A percentile compares a stretch with the other conserved stretches of the same genome.
phyloP scores from a whole-genome alignment of 2,113 vertebrate species.

The Athene noctua region DNA sequence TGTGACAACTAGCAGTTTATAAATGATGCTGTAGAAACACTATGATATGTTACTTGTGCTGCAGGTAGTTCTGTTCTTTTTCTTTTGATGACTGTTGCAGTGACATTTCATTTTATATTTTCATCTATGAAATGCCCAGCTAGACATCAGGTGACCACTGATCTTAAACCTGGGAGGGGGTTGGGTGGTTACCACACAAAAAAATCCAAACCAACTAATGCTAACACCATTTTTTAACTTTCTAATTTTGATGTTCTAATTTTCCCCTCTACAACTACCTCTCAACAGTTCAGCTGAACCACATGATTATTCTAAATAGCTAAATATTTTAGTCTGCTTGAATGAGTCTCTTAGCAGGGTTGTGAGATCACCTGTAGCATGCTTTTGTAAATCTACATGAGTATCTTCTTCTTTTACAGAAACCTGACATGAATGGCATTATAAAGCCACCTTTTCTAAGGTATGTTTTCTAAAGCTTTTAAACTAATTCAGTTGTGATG shows the following conservation, averaged over 20 bases:
- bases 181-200: not conserved
- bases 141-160: no score
- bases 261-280: not conserved
- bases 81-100: not conserved
- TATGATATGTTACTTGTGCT: no score
- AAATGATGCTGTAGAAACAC: not conserved
- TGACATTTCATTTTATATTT: not conserved
- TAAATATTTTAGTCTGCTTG: not conserved
- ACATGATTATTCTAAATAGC: not conserved
- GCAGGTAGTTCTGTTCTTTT: not conserved
- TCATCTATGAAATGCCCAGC: not conserved
- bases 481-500: not conserved
- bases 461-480: conserved; percentile 67
- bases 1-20: not conserved
- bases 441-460: conserved; percentile 87
- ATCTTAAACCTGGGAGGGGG: no score
- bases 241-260: not conserved
- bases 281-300: not conserved
- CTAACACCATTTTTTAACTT: not conserved
- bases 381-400: not conserved
- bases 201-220: not conserved
- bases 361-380: not conserved
- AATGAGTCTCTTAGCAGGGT: not conserved
- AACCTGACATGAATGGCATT: conserved; percentile 83
- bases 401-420: conserved; percentile 73